Percentiles rank a stretch among this genome's conserved stretches.
Evolutionary conservation across 1,140 invertebrate genomes (phyloP).

Genomic region (Diorhabda carinulata): DNA sequence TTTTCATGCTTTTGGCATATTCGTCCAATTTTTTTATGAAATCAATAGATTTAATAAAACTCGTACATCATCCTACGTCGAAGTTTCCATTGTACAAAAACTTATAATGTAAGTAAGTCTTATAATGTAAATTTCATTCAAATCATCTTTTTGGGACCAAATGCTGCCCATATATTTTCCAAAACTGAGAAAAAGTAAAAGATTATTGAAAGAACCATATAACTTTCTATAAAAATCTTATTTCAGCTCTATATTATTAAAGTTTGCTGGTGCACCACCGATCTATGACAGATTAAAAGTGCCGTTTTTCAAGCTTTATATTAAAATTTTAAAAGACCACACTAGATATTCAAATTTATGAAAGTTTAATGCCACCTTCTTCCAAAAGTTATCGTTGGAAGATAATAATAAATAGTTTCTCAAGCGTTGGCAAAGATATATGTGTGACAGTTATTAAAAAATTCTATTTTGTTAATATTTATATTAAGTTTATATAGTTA

Average conservation of each 20-base stretch:
- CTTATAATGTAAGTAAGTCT: too few species aligned
- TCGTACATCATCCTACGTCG: too few species aligned
- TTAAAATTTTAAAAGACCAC: constrained; percentile 19
- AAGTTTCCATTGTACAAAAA: too few species aligned
- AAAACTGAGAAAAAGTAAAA: not conserved
- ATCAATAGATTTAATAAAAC: too few species aligned
- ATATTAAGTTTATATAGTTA: too few species aligned
- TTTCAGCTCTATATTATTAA: constrained; percentile 14
- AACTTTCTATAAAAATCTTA: constrained; percentile 12
- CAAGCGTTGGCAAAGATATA: too few species aligned
- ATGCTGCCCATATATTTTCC: constrained; percentile 2
- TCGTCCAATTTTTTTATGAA: too few species aligned
- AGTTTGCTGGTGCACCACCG: constrained; percentile 11
- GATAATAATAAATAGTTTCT: constrained; percentile 18
- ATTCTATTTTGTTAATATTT: too few species aligned
- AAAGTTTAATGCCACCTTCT: constrained; percentile 14
- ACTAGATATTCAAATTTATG: constrained; percentile 15
- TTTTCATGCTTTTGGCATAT: too few species aligned
- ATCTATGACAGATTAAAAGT: constrained; percentile 17
- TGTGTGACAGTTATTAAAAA: too few species aligned
- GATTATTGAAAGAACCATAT: constrained; percentile 15
- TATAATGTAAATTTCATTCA: not conserved
- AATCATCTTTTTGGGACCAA: not conserved
- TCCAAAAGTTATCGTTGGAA: constrained; percentile 6
- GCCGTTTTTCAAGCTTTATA: constrained; percentile 16